phyloP scores from a whole-genome alignment of 2,797 vertebrate genomes.

The Eospalax fontanierii region DNA sequence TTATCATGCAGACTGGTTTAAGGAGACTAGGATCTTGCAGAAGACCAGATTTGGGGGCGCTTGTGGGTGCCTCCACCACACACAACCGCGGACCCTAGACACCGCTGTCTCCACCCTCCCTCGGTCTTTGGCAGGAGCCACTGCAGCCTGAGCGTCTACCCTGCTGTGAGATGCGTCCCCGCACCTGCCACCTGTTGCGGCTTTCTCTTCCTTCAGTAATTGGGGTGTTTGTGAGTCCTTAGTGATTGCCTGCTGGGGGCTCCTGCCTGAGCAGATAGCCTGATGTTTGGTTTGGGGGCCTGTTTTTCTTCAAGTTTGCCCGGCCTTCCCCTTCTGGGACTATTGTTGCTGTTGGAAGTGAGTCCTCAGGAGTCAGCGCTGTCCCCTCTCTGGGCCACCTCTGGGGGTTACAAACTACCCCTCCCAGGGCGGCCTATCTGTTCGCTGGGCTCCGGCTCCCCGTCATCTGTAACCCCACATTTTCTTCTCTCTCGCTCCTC shows the following conservation, averaged over 20 bases:
- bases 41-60: not conserved
- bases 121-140: not conserved
- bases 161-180: not conserved
- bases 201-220: slow-evolving; percentile 59
- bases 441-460: not conserved
- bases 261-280: slow-evolving; percentile 14
- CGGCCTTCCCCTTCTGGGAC: slow-evolving; percentile 9
- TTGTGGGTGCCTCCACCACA: not conserved
- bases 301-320: slow-evolving; percentile 22
- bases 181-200: not conserved
- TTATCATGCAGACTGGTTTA: not conserved
- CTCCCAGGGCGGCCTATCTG: not conserved
- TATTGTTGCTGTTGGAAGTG: not conserved
- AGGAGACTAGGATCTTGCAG: not conserved
- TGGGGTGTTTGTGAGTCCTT: slow-evolving; percentile 45
- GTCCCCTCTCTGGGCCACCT: not conserved
- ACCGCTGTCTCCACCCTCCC: not conserved
- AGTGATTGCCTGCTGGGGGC: slow-evolving; percentile 33
- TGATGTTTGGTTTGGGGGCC: slow-evolving; percentile 17
- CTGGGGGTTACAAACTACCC: not conserved
- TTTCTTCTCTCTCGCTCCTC: not conserved
- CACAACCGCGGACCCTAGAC: not conserved
- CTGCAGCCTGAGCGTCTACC: not conserved
- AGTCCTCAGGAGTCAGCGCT: not conserved
- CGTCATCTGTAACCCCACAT: not conserved